Conservation (phyloP, 2,888 invertebrate species). For the Oscheius onirici region DNA sequence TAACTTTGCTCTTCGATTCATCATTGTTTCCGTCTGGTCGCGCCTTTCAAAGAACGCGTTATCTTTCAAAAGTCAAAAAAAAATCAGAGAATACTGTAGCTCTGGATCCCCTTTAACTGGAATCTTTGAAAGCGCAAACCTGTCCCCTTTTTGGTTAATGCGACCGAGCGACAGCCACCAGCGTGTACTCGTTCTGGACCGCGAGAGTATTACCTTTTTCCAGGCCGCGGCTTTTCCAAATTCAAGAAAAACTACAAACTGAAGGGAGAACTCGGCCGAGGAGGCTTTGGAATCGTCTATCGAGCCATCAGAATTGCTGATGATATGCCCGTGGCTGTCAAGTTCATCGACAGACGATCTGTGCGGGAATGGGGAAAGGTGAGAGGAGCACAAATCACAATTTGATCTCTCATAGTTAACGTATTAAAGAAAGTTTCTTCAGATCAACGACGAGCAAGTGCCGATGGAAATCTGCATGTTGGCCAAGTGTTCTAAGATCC, state of each 20-base stretch:
- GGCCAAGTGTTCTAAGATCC: constrained; percentile 58
- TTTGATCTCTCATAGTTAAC: background rate
- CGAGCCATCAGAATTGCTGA: constrained; percentile 60
- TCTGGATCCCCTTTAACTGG: background rate
- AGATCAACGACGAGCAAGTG: constrained; percentile 68
- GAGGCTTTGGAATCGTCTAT: constrained; percentile 58
- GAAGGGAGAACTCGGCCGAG: constrained; percentile 64
- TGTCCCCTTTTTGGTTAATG: background rate
- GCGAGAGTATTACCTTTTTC: background rate
- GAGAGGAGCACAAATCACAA: no score
- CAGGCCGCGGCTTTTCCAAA: constrained; percentile 64
- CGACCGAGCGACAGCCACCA: background rate
- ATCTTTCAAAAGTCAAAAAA: no score
- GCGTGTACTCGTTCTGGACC: background rate
- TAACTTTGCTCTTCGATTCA: no score
- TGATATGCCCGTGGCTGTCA: constrained; percentile 67
- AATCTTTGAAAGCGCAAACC: constrained; percentile 10
- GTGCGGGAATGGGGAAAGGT: constrained; percentile 65
- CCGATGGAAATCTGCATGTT: constrained; percentile 70
- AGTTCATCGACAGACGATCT: constrained; percentile 67
- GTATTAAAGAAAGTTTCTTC: constrained; percentile 11
- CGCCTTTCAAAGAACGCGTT: no score
- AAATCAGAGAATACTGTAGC: no score
- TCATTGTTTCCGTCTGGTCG: no score
- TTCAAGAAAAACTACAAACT: constrained; percentile 68